Evolutionary conservation across 2,797 vertebrate species (phyloP), one percentile per base, ranked within the genome.

Genomic region (Harpagifer antarcticus): DNA sequence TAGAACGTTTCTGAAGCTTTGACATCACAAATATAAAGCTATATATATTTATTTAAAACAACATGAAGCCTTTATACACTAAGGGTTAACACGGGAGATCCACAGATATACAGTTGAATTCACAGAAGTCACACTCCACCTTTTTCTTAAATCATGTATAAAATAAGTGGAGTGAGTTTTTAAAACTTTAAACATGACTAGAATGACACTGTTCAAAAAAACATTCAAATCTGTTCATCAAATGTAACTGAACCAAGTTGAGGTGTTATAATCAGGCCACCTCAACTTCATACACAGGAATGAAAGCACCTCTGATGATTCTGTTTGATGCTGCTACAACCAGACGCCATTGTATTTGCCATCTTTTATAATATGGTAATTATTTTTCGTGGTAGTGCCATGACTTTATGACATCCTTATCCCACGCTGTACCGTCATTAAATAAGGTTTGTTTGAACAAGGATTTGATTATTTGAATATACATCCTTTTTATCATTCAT

Each of bases 391-490:
- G 74, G 47, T 47, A 48, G 0, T 23, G 15, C 3, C n/a, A n/a
- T n/a, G n/a, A n/a, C 1, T 70, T 74, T 76, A 63, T 68, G 68
- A 49, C 15, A 42, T 2, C 23, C 50, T 43, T 15, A 45, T 20
- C 13, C 5, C 31, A 17, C 37, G 16, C 17, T 50, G 17, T 50
- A 15, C 14, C 12, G 2, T 64, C 40, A 55, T 23, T 48, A 44
- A 31, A 14, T 68, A 9, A 62, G 20, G 42, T 64, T 42, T 79
- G 52, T 84, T 74, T 78, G 63, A 54, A 13, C 60, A 42, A 67
- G 27, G 16, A 53, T 43, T 16, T 69, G 42, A 17, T 61, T 5
- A 68, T 85, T 82, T 83, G 74, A 75, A 72, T 78, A 43, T 3
- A 17, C 12, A 31, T 45, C 20, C 2, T 27, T 44, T 70, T 72